phyloP scores from a whole-genome alignment of 2,113 vertebrate genomes.

The Sphyrna mokarran region DNA sequence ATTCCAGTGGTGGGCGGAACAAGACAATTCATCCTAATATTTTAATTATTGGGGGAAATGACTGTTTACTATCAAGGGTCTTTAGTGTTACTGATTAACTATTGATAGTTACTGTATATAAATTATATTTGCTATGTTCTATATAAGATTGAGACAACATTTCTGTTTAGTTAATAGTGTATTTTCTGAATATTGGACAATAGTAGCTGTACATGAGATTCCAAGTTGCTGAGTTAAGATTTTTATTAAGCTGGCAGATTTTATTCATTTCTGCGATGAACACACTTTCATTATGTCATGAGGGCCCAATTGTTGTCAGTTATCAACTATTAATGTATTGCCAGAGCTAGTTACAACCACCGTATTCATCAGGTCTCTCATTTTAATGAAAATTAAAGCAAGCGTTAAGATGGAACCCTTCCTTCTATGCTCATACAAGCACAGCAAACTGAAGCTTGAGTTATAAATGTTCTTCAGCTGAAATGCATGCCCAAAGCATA shows the following conservation, averaged over 20 bases:
- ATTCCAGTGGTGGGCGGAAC: too few species aligned
- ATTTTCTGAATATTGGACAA: neutral
- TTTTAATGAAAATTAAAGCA: neutral
- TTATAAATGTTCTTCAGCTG: neutral
- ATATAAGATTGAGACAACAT: neutral
- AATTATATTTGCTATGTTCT: neutral
- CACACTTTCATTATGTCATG: neutral
- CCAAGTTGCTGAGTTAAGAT: neutral
- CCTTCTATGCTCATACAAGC: neutral
- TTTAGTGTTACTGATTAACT: neutral
- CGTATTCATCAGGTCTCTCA: neutral
- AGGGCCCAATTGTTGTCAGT: neutral
- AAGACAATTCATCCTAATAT: neutral
- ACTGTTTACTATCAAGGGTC: neutral
- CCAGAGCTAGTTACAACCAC: neutral
- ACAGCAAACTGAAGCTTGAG: neutral
- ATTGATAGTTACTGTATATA: neutral
- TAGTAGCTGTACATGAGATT: neutral
- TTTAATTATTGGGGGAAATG: neutral
- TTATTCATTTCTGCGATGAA: neutral
- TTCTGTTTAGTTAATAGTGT: neutral
- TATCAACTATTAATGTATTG: neutral
- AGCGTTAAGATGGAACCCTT: neutral
- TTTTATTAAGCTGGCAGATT: neutral
- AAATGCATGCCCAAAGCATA: neutral